Evolutionary conservation across 1,140 invertebrate genomes (phyloP).

Genomic region (Batillaria attramentaria): DNA sequence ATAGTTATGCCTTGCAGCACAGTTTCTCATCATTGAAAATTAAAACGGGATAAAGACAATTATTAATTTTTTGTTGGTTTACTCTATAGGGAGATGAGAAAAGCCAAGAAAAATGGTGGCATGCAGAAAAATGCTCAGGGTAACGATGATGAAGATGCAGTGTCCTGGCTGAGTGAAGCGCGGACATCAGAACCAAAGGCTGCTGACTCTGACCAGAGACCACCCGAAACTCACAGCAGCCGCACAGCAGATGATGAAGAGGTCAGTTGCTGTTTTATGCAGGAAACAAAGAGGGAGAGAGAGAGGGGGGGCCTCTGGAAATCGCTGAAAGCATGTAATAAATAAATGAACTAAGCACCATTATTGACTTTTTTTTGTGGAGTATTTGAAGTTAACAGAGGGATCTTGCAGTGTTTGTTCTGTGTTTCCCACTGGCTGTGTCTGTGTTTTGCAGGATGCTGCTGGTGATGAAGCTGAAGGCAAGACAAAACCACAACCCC

Average conservation of each 20-base stretch:
- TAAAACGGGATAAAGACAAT: too few relatives aligned
- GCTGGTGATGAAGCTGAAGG: background rate
- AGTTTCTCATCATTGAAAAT: too few relatives aligned
- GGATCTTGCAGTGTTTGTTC: background rate
- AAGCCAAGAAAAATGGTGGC: constrained; percentile 54
- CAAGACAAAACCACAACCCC: constrained; percentile 24
- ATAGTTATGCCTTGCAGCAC: too few relatives aligned
- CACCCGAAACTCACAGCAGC: too few relatives aligned
- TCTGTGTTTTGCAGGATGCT: background rate
- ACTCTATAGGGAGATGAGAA: constrained; percentile 66
- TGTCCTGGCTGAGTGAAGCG: too few relatives aligned
- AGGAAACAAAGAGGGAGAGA: background rate
- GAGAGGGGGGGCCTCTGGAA: background rate
- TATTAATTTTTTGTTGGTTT: constrained; percentile 4
- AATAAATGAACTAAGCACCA: background rate
- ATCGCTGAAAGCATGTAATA: background rate
- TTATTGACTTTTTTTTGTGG: background rate
- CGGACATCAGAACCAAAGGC: too few relatives aligned
- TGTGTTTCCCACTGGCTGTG: background rate
- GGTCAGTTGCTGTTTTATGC: too few relatives aligned
- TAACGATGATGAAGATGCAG: constrained; percentile 69
- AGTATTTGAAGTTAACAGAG: background rate
- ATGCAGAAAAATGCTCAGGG: constrained; percentile 42
- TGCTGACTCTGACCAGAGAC: too few relatives aligned
- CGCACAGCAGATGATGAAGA: too few relatives aligned